A percentile compares a stretch with the other conserved stretches of the same genome.
Evolutionary conservation across 2,113 vertebrate species (phyloP).

Genomic region (Columbina picui): DNA sequence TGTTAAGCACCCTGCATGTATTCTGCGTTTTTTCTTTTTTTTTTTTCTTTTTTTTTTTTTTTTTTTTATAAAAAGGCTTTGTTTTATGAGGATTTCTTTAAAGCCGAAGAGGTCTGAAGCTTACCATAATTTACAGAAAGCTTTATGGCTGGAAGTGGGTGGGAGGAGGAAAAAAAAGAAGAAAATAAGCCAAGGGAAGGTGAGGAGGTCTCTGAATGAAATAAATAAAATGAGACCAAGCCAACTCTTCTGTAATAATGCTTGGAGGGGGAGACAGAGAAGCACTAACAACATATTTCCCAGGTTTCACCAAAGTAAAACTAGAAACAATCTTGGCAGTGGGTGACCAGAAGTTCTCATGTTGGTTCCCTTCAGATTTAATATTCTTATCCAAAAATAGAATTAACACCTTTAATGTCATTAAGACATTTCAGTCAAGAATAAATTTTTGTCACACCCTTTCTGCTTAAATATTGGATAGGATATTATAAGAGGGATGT

Average conservation of each 20-base stretch:
- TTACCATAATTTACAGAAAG: conserved; percentile 52
- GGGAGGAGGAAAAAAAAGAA: background rate
- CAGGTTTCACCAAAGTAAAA: background rate
- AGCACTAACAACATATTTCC: background rate
- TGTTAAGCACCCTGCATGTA: conserved; percentile 33
- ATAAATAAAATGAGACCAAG: background rate
- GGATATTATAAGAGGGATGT: background rate
- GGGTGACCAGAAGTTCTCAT: background rate
- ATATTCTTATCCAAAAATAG: background rate
- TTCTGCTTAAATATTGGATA: background rate
- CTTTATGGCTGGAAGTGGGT: background rate
- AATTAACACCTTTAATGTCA: background rate
- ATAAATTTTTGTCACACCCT: background rate
- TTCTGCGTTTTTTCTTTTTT: background rate
- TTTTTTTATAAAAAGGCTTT: background rate
- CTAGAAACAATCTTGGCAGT: background rate
- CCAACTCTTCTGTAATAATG: background rate
- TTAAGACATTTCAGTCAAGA: background rate
- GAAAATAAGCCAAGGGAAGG: background rate
- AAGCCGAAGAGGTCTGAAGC: conserved; percentile 36
- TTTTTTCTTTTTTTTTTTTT: too few species aligned
- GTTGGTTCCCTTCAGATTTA: background rate
- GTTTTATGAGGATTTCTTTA: conserved; percentile 22
- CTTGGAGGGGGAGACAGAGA: background rate
- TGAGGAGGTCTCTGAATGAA: background rate